Percentiles rank a stretch among this genome's conserved stretches.
Evolutionary conservation across 2,113 vertebrate genomes (phyloP).

Genomic region (Bucco capensis): DNA sequence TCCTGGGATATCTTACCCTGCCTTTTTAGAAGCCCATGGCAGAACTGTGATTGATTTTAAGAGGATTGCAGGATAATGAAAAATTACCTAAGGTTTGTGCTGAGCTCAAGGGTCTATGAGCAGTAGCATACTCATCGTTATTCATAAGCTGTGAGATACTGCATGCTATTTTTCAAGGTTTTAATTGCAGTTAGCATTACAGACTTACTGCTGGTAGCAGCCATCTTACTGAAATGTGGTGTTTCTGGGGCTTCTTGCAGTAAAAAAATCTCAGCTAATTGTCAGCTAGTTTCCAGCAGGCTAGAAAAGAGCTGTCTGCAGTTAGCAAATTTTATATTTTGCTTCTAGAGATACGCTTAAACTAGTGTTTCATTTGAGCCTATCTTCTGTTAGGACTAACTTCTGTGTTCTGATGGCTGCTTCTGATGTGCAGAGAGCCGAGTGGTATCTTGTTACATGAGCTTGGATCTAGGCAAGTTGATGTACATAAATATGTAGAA

Average conservation of each 20-base stretch:
- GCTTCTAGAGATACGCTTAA: neutral
- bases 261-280: neutral
- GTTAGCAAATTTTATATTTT: neutral
- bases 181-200: slow-evolving; percentile 16
- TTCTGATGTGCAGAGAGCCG: neutral
- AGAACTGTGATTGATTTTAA: slow-evolving; percentile 24
- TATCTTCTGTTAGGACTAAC: neutral
- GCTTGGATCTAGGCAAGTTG: neutral
- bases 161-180: neutral
- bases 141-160: neutral
- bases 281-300: neutral
- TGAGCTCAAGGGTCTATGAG: neutral
- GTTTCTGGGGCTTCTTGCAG: neutral
- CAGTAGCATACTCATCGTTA: neutral
- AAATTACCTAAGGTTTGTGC: slow-evolving; percentile 8
- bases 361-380: neutral
- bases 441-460: neutral
- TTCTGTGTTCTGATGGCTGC: neutral
- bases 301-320: neutral
- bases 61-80: neutral
- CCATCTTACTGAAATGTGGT: neutral
- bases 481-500: neutral
- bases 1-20: neutral
- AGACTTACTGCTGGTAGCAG: neutral
- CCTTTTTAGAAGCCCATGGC: neutral